phyloP scores from a whole-genome alignment of 2,113 vertebrate species.

The Salvator merianae region DNA sequence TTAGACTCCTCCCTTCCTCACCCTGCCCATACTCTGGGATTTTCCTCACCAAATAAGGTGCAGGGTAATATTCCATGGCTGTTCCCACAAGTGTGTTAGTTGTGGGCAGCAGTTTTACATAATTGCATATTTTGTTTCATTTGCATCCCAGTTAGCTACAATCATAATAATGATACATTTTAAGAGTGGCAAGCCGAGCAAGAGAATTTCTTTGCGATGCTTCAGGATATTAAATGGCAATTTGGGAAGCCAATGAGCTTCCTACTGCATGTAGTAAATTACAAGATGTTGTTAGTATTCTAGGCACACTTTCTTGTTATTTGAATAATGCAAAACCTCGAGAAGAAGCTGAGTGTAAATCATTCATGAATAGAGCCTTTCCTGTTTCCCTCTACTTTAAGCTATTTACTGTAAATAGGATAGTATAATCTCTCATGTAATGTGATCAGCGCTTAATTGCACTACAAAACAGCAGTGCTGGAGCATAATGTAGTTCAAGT shows the following conservation, averaged over 20 bases:
- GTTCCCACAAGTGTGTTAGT: neutral
- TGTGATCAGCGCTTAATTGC: constrained; percentile 60
- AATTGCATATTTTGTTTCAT: constrained; percentile 29
- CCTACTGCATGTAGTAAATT: constrained; percentile 19
- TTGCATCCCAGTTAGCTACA: constrained; percentile 7
- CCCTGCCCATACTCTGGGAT: neutral
- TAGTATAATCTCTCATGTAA: constrained; percentile 68
- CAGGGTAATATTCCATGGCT: neutral
- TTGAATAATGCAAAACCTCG: constrained; percentile 56
- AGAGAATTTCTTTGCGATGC: constrained; percentile 18
- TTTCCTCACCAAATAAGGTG: neutral
- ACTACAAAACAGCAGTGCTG: constrained; percentile 41
- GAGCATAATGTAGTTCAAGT: constrained; percentile 49
- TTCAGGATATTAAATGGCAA: constrained; percentile 38
- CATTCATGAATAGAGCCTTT: constrained; percentile 59
- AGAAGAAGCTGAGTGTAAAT: constrained; percentile 61
- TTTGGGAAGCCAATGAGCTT: constrained; percentile 16
- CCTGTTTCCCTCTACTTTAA: constrained; percentile 59
- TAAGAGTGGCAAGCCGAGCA: constrained; percentile 23
- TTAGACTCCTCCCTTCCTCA: neutral
- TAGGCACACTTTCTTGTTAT: constrained; percentile 28
- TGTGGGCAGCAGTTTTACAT: constrained; percentile 3
- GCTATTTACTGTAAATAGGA: constrained; percentile 62
- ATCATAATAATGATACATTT: constrained; percentile 7
- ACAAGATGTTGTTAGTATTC: constrained; percentile 58